Evolutionary conservation across 2,797 vertebrate species (phyloP).

Genomic region (Spinus olivaceus): DNA sequence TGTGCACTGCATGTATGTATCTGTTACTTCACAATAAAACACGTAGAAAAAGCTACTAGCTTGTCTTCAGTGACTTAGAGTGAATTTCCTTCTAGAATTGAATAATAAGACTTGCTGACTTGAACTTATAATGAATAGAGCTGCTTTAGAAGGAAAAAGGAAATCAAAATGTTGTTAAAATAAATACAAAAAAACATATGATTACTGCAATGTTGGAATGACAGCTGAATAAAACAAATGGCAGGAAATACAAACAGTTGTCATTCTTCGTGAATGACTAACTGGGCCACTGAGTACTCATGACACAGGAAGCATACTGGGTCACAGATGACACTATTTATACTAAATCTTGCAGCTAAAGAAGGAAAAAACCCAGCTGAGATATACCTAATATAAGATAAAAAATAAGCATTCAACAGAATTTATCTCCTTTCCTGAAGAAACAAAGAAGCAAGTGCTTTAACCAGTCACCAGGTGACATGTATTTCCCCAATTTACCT

Average conservation of each 20-base stretch:
- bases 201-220: background rate
- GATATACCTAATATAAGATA: background rate
- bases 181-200: background rate
- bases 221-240: background rate
- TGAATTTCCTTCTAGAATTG: slow-evolving; percentile 45
- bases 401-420: background rate
- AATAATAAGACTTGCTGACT: slow-evolving; percentile 31
- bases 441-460: background rate
- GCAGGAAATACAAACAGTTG: background rate
- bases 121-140: background rate
- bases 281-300: background rate
- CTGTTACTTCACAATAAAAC: slow-evolving; percentile 27
- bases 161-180: background rate
- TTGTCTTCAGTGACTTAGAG: slow-evolving; percentile 19
- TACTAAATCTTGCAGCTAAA: background rate
- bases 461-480: background rate
- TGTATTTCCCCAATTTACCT: background rate
- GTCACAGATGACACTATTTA: background rate
- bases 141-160: slow-evolving; percentile 31
- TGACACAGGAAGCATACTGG: background rate
- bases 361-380: fast-evolving
- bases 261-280: background rate
- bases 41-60: slow-evolving; percentile 6
- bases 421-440: background rate
- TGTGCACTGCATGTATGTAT: background rate